phyloP scores from a whole-genome alignment of 2,888 invertebrate genomes.

The Hanleya hanleyi region DNA sequence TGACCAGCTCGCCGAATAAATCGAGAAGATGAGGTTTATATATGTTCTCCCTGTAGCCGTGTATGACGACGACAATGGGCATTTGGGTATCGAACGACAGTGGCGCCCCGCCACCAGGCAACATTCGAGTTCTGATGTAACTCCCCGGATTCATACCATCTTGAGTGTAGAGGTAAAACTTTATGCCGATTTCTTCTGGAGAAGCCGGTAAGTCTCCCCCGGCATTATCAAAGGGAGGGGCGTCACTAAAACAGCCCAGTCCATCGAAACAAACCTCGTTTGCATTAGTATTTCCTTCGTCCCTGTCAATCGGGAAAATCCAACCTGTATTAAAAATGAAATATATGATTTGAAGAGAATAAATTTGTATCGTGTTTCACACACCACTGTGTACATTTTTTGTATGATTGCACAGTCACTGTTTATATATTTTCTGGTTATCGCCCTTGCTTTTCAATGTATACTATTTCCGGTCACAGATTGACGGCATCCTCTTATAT shows the following conservation, averaged over 20 bases:
- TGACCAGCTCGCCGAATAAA: neutral
- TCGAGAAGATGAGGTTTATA: neutral
- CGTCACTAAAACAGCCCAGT: conserved; percentile 53
- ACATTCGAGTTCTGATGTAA: neutral
- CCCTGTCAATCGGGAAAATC: neutral
- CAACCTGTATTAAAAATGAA: neutral
- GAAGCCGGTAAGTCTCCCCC: conserved; percentile 49
- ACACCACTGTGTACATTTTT: no score
- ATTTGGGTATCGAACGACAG: neutral
- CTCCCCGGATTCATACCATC: conserved; percentile 54
- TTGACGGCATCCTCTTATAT: no score
- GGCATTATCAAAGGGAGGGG: conserved; percentile 46
- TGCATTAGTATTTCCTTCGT: neutral
- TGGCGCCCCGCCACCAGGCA: neutral
- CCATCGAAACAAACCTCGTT: conserved; percentile 50
- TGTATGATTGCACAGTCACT: no score
- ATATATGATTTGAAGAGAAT: neutral
- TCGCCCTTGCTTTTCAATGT: no score
- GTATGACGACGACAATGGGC: neutral
- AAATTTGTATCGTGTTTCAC: neutral
- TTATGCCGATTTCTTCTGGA: conserved; percentile 79
- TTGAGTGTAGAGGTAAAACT: conserved; percentile 82
- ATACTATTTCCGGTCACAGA: no score
- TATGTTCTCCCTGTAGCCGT: neutral
- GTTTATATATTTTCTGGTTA: no score